Evolutionary conservation across 2,888 invertebrate species (phyloP).

Genomic region (Trissolcus brochymenae): DNA sequence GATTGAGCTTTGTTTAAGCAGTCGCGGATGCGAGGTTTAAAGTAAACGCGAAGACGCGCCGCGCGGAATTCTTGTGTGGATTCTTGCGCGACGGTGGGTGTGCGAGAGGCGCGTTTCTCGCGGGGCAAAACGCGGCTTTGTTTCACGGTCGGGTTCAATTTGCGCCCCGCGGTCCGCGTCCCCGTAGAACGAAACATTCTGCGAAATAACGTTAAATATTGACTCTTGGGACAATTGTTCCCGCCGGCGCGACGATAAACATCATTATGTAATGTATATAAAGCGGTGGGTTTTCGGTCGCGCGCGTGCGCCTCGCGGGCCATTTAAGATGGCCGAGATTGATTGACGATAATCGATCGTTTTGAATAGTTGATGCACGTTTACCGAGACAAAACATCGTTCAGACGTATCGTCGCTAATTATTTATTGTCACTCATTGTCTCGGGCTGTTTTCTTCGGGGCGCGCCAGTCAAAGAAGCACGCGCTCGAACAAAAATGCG

Average conservation of each 20-base stretch:
- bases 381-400: constrained; percentile 53
- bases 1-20: constrained; percentile 45
- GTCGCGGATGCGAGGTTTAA: constrained; percentile 15
- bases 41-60: constrained; percentile 20
- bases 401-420: constrained; percentile 63
- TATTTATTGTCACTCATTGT: constrained; percentile 64
- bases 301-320: constrained; percentile 42
- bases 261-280: constrained; percentile 77
- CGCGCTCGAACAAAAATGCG: constrained; percentile 38
- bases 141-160: constrained; percentile 64
- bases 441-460: constrained; percentile 55
- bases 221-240: constrained; percentile 72
- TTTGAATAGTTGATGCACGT: constrained; percentile 38
- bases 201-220: constrained; percentile 77
- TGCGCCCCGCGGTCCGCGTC: constrained; percentile 60
- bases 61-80: constrained; percentile 20
- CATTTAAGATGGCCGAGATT: constrained; percentile 52
- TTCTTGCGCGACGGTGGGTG: constrained; percentile 2
- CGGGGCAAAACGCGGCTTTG: constrained; percentile 54
- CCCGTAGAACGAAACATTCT: constrained; percentile 71
- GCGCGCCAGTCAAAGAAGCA: constrained; percentile 9
- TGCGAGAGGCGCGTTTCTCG: constrained; percentile 38
- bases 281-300: constrained; percentile 58
- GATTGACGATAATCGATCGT: constrained; percentile 48
- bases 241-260: constrained; percentile 74